A percentile compares a stretch with the other conserved stretches of the same genome.
These are phyloP conservation scores for Ascidia mentula DNA, from an alignment of 23 tunicate genomes.

Conservation along the genomic window DNA sequence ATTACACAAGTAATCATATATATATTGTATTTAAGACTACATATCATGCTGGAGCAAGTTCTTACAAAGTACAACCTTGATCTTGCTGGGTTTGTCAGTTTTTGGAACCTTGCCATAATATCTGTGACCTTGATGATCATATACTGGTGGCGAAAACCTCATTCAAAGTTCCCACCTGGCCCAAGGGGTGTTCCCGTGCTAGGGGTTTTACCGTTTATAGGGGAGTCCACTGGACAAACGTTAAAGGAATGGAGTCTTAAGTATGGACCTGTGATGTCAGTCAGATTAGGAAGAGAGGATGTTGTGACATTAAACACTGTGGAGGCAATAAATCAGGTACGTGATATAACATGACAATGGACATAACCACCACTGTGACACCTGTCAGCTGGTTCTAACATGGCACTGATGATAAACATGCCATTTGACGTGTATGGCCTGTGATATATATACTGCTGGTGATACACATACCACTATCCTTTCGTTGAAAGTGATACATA, in stretches of 20 bases:
- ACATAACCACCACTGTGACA: too few relatives aligned
- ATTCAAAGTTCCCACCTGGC: slow-evolving; percentile 10
- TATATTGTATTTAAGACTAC: too few relatives aligned
- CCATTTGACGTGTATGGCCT: too few relatives aligned
- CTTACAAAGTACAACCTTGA: too few relatives aligned
- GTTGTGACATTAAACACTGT: background rate
- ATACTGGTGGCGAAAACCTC: slow-evolving; percentile 21
- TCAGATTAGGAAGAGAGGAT: slow-evolving; percentile 3
- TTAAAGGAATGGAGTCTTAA: slow-evolving; percentile 12
- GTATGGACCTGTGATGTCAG: slow-evolving; percentile 20
- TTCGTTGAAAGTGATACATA: too few relatives aligned
- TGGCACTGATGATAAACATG: too few relatives aligned
- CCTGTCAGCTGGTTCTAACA: too few relatives aligned
- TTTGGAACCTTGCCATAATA: background rate
- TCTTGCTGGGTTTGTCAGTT: background rate
- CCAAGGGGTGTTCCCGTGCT: slow-evolving; percentile 5
- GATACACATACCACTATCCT: too few relatives aligned
- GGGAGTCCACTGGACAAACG: background rate
- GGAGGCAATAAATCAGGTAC: slow-evolving; percentile 9
- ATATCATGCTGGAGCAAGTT: too few relatives aligned
- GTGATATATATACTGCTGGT: too few relatives aligned
- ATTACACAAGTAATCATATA: too few relatives aligned
- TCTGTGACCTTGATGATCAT: background rate
- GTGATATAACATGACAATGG: too few relatives aligned
- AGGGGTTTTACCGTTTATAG: background rate